phyloP scores from a whole-genome alignment of 2,888 invertebrate species.

The Invenusta paracnida region DNA sequence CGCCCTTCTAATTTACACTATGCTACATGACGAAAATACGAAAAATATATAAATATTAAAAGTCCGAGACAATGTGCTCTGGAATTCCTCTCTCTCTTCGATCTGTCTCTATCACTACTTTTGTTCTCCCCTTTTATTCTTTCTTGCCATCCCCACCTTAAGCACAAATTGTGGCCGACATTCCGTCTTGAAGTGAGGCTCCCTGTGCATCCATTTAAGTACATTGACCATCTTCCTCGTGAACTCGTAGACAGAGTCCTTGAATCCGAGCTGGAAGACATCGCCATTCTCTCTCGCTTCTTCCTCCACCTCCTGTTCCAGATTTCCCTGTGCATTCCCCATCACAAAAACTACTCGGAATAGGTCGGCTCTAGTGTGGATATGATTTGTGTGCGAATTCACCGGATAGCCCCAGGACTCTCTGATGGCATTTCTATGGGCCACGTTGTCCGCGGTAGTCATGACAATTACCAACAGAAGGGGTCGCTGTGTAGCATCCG shows the following conservation, averaged over 20 bases:
- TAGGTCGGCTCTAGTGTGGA: background rate
- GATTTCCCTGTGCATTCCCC: constrained; percentile 16
- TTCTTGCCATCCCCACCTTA: too few relatives aligned
- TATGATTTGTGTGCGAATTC: constrained; percentile 14
- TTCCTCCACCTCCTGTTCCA: constrained; percentile 35
- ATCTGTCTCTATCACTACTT: too few relatives aligned
- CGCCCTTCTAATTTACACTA: too few relatives aligned
- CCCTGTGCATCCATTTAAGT: constrained; percentile 44
- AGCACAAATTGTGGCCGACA: constrained; percentile 46
- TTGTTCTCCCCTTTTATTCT: too few relatives aligned
- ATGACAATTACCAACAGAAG: constrained; percentile 32
- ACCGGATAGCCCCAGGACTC: constrained; percentile 31
- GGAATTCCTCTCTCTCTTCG: too few relatives aligned
- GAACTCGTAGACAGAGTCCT: constrained; percentile 45
- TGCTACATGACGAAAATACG: too few relatives aligned
- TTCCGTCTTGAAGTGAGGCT: background rate
- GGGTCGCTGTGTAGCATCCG: background rate
- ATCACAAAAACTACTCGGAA: constrained; percentile 28
- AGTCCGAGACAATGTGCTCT: too few relatives aligned
- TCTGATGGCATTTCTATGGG: constrained; percentile 34
- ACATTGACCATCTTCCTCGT: constrained; percentile 46
- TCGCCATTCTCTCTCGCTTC: constrained; percentile 42
- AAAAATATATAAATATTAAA: too few relatives aligned
- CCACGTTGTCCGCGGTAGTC: constrained; percentile 31
- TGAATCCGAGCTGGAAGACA: constrained; percentile 46